Percentiles rank a stretch among this genome's conserved stretches.
phyloP scores from a whole-genome alignment of 2,888 invertebrate genomes.

The Notodonta ziczac region DNA sequence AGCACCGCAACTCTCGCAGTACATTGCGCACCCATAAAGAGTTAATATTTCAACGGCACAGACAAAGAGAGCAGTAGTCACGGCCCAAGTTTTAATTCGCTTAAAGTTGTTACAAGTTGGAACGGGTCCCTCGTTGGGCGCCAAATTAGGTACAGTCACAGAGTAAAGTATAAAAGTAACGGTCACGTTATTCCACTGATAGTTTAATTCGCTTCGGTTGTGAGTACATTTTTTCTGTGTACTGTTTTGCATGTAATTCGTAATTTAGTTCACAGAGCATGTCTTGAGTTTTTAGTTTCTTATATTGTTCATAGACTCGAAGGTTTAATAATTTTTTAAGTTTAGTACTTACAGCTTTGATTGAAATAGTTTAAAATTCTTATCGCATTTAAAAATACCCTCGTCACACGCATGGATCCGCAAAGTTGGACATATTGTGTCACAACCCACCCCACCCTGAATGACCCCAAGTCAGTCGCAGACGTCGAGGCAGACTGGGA shows the following conservation, averaged over 20 bases:
- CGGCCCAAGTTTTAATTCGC: constrained; percentile 82
- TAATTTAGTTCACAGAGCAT: constrained; percentile 51
- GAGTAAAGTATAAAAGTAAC: constrained; percentile 51
- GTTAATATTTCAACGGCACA: constrained; percentile 80
- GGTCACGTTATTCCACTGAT: constrained; percentile 70
- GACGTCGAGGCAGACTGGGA: too few species aligned
- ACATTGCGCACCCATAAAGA: constrained; percentile 78
- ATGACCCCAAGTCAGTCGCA: too few species aligned
- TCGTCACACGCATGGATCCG: too few species aligned
- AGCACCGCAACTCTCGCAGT: constrained; percentile 62
- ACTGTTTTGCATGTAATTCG: constrained; percentile 54
- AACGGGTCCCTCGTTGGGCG: constrained; percentile 78
- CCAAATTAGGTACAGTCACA: constrained; percentile 78
- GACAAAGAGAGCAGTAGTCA: constrained; percentile 80
- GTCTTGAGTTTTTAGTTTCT: constrained; percentile 16
- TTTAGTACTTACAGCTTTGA: too few species aligned
- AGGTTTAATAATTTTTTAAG: too few species aligned
- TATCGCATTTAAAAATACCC: too few species aligned
- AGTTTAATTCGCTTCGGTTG: constrained; percentile 75
- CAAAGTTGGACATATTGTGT: too few species aligned
- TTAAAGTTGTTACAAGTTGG: constrained; percentile 83
- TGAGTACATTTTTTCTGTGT: constrained; percentile 54
- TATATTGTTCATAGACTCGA: constrained; percentile 23
- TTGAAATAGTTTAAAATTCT: too few species aligned
- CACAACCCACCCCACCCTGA: too few species aligned